These are phyloP conservation scores for Mesorhabditis belari DNA, from an alignment of 2,888 invertebrate species.

Conservation along the genomic window DNA sequence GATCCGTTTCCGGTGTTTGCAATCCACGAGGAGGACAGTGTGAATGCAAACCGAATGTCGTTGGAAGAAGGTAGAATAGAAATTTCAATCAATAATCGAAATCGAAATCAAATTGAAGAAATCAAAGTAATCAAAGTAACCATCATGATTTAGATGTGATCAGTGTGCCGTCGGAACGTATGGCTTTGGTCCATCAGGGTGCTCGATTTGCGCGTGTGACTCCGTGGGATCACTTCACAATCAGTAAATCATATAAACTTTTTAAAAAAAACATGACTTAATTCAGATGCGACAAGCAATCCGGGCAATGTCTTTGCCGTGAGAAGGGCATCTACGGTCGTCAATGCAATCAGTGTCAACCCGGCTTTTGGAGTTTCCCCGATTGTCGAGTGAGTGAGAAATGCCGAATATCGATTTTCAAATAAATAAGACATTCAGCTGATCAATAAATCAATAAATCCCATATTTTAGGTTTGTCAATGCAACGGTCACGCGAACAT, in stretches of 20 bases:
- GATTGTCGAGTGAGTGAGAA: slow-evolving; percentile 66
- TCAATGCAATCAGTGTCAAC: slow-evolving; percentile 88
- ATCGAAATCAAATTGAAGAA: slow-evolving; percentile 30
- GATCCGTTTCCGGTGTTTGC: slow-evolving; percentile 83
- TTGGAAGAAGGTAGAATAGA: slow-evolving; percentile 65
- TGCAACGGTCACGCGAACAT: slow-evolving; percentile 92
- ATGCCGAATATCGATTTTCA: too few species aligned
- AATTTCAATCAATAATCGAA: neutral
- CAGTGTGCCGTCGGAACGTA: slow-evolving; percentile 86
- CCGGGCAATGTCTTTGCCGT: slow-evolving; percentile 60
- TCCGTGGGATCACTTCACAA: slow-evolving; percentile 87
- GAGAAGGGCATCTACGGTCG: slow-evolving; percentile 77
- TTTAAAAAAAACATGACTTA: slow-evolving; percentile 63
- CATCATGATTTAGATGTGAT: slow-evolving; percentile 64
- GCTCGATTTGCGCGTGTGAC: slow-evolving; percentile 90
- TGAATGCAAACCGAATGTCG: slow-evolving; percentile 78
- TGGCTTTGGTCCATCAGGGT: slow-evolving; percentile 90
- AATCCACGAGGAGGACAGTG: slow-evolving; percentile 74
- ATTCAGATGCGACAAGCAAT: slow-evolving; percentile 67
- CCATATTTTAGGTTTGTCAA: slow-evolving; percentile 66
- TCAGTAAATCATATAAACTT: slow-evolving; percentile 64
- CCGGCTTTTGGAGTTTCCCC: slow-evolving; percentile 95
- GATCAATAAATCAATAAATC: neutral
- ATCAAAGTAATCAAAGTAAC: slow-evolving; percentile 34
- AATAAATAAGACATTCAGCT: too few species aligned